phyloP scores from a whole-genome alignment of 1,140 invertebrate species.

The Melitaea cinxia region DNA sequence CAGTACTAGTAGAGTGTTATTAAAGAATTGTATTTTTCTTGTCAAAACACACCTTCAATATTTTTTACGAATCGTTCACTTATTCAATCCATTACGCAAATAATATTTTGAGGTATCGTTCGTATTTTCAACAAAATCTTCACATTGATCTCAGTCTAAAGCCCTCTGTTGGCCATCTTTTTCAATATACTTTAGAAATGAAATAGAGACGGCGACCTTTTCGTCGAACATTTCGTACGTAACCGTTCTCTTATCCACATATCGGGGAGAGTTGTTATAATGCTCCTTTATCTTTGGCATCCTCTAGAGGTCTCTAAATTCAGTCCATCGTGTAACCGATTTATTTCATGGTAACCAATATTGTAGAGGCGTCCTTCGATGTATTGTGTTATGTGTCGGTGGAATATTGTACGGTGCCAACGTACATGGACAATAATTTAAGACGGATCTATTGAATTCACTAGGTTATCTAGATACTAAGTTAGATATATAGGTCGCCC shows the following conservation, averaged over 20 bases:
- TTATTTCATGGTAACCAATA: slow-evolving; percentile 42
- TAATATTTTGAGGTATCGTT: slow-evolving; percentile 20
- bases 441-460: slow-evolving; percentile 44
- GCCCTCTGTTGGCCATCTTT: slow-evolving; percentile 24
- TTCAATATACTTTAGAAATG: slow-evolving; percentile 33
- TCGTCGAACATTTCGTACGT: slow-evolving; percentile 23
- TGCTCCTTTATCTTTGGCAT: slow-evolving; percentile 18
- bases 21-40: background rate
- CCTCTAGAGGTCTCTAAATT: slow-evolving; percentile 30
- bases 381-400: slow-evolving; percentile 46
- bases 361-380: slow-evolving; percentile 36
- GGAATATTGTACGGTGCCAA: slow-evolving; percentile 30
- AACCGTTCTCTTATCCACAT: slow-evolving; percentile 22
- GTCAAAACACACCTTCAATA: background rate
- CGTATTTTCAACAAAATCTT: slow-evolving; percentile 27
- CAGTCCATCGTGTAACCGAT: slow-evolving; percentile 35
- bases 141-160: slow-evolving; percentile 12
- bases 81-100: slow-evolving; percentile 15
- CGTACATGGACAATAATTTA: slow-evolving; percentile 49
- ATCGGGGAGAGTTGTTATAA: slow-evolving; percentile 14
- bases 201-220: slow-evolving; percentile 19
- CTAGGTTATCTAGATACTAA: slow-evolving; percentile 31
- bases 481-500: background rate
- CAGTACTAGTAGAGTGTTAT: too few relatives aligned
- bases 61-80: background rate